Evolutionary conservation across 2,888 invertebrate genomes (phyloP), one percentile per base, ranked within the genome.

Genomic region (Drosophila koepferae): DNA sequence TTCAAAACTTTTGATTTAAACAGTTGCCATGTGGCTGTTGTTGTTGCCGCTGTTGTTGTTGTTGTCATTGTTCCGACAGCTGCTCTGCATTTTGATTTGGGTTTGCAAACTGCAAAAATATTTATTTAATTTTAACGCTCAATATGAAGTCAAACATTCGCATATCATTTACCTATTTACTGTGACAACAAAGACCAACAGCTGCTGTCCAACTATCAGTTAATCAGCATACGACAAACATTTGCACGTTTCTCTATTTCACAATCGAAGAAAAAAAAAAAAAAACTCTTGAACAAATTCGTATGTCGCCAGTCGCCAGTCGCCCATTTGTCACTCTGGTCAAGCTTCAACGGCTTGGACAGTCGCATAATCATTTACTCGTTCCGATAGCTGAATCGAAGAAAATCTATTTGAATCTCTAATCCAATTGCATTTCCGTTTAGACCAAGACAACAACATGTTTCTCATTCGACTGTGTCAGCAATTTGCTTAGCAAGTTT

Each of bases 41-140:
- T 40, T 40, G 49, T 16, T 43, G n/a, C 16, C 46, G 31, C 12
- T 55, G 48, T n/a, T 63, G 55, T 28, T 66, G 61, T 70, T 43
- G n/a, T 16, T 51, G 31, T 12, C 48, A 48, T n/a, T 63, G 55
- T 28, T 66, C 59, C 70, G 81, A 66, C 79, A 80, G 80, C 81
- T 80, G 81, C 46, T 77, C 65, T 55, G 70, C 72, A 74, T 72
- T 85, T 83, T 89, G 86, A 89, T 89, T 81, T 83, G 86, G 85
- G 81, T 86, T 55, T 59, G 49, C 2, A n/a, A 14, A 8, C 31
- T 46, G 54, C 48, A 73, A 69, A 82, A 87, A 87, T 83, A 85
- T 85, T 82, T 85, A 88, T 86, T 72, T 81, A 80, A 78, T 88
- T 77, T 82, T 36, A 75, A 71, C 67, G 20, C 58, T 73, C 46